These are phyloP conservation scores for Fregetta grallaria DNA, from an alignment of 2,113 vertebrate genomes.

Conservation along the genomic window DNA sequence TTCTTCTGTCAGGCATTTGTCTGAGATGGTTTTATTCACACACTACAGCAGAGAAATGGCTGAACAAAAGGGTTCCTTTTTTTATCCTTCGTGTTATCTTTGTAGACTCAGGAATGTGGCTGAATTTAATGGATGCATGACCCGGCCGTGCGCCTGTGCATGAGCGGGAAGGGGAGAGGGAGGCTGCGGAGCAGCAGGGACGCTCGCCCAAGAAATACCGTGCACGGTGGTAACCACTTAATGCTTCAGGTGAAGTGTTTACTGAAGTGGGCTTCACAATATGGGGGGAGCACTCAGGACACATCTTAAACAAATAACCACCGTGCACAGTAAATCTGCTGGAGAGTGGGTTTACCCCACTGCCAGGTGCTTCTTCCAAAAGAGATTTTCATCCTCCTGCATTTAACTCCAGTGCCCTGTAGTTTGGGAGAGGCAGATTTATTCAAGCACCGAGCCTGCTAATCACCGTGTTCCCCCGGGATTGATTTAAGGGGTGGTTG, in stretches of 20 bases:
- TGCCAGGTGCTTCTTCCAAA: not conserved
- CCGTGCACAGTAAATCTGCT: not conserved
- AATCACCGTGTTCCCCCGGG: accelerated
- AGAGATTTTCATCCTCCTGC: not conserved
- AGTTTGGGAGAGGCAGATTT: not conserved
- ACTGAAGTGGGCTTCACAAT: not conserved
- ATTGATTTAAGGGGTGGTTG: not conserved
- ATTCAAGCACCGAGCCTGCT: not conserved
- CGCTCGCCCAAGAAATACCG: not conserved
- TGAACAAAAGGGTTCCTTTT: slow-evolving; percentile 23
- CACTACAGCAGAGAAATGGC: not conserved
- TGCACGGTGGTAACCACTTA: not conserved
- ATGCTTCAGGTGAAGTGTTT: not conserved
- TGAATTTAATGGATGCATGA: not conserved
- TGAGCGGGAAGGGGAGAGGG: not conserved
- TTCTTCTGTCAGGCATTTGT: not conserved
- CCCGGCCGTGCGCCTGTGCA: not conserved
- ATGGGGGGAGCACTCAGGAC: not conserved
- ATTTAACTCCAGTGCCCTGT: not conserved
- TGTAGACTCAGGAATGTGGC: not conserved
- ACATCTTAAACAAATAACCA: not conserved
- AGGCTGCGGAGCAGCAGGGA: not conserved
- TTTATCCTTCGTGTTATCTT: not conserved
- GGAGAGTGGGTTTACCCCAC: not conserved
- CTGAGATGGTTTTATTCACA: slow-evolving; percentile 1